Conservation (phyloP, 2,113 vertebrate species). For the Beaufortia kweichowensis region DNA sequence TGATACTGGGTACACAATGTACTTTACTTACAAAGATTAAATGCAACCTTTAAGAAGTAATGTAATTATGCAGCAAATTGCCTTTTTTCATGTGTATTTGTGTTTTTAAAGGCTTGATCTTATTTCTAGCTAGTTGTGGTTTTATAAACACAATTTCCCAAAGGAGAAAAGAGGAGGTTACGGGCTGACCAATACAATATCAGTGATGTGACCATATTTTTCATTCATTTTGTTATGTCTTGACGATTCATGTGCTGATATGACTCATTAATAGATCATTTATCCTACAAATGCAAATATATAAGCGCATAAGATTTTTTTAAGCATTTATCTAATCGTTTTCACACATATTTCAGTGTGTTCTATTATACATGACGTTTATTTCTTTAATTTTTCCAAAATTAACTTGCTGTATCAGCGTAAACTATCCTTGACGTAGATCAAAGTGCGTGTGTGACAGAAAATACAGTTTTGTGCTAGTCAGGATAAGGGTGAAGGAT, state of each 20-base stretch:
- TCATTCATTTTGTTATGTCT: neutral
- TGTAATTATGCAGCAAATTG: neutral
- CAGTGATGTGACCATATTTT: neutral
- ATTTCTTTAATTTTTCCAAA: neutral
- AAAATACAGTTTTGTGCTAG: neutral
- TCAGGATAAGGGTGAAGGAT: neutral
- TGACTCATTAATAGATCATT: neutral
- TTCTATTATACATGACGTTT: neutral
- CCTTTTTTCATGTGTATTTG: neutral
- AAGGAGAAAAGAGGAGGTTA: neutral
- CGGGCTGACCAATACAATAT: neutral
- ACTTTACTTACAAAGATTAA: neutral
- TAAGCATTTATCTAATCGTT: conserved; percentile 2
- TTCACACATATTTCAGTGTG: neutral
- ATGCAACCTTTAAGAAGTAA: neutral
- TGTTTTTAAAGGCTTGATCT: neutral
- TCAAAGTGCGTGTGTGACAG: neutral
- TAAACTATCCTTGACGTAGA: neutral
- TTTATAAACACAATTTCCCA: neutral
- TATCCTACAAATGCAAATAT: neutral
- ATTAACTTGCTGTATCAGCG: neutral
- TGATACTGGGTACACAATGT: neutral
- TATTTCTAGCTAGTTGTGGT: neutral
- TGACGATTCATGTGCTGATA: conserved; percentile 5
- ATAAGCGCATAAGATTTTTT: neutral